Base-by-base conservation (phyloP, 2,113 vertebrate genomes). In the Oophaga pumilio region DNA sequence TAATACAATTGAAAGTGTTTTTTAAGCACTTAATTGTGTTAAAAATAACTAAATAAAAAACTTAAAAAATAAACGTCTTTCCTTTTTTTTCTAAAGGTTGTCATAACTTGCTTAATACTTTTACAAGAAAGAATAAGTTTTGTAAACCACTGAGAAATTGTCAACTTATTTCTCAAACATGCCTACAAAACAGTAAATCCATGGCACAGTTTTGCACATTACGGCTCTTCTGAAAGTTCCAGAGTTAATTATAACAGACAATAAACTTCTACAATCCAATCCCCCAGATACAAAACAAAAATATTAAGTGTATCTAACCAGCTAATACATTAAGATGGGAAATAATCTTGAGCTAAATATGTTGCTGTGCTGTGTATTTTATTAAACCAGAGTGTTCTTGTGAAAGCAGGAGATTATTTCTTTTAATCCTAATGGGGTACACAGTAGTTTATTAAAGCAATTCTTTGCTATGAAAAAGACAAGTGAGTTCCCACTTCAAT, bases 321-420 rank as follows among this genome's bases (percentile, higher is more conserved):
- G 64, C 81, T 83, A 83, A 83, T 68, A 64, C 81, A 69, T 83
- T 83, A 69, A 83, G 33, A 83, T 26, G 33, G 43, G 49, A 83
- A 83, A 83, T 69, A 68, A 83, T 83, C 81, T 83, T 83, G 28
- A 83, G 53, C 81, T 69, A 83, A 82, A 83, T 69, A 83, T 83
- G 62, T 83, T 83, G 64, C 69, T 83, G 43, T 53, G n/a, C 62
- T 53, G 62, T 66, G 22, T 69, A 68, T 83, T 68, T 83, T 83
- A 83, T 83, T 83, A 83, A 68, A 83, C 43, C 64, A 83, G 69
- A 83, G 81, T 83, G 26, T 74, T 85, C 66, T 85, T 71, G 52
- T 85, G 83, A 85, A 85, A 69, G 56, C 53, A 85, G 68, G 15
- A 84, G 82, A 85, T 85, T 74, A 85, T 85, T 57, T 84, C 28